Percentiles rank a stretch among this genome's conserved stretches.
Conservation (phyloP, 1,140 invertebrate species). For the Scaptodrosophila lebanonensis region DNA sequence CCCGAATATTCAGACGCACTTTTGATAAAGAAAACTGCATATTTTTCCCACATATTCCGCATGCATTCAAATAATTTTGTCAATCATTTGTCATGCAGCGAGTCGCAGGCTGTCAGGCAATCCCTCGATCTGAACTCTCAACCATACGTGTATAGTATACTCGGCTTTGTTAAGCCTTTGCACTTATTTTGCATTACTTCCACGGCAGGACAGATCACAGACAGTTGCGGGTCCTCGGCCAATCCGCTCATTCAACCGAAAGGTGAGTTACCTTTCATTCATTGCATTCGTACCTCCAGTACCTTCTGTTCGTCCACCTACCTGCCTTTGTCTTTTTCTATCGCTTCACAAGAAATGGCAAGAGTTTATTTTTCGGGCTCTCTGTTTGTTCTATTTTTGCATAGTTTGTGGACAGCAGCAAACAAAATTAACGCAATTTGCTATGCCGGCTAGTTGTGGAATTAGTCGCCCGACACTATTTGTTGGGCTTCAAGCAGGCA, state of each 20-base stretch:
- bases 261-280: neutral
- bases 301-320: neutral
- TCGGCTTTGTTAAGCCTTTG: slow-evolving; percentile 50
- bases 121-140: too few relatives aligned
- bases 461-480: slow-evolving; percentile 8
- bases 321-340: slow-evolving; percentile 11
- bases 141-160: too few relatives aligned
- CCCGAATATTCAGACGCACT: neutral
- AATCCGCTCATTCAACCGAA: slow-evolving; percentile 24
- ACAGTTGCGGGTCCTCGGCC: neutral
- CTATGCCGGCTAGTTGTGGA: slow-evolving; percentile 10
- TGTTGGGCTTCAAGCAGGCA: too few relatives aligned
- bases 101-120: too few relatives aligned
- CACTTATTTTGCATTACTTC: slow-evolving; percentile 57
- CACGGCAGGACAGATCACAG: slow-evolving; percentile 13
- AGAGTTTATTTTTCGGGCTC: slow-evolving; percentile 32
- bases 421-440: slow-evolving; percentile 28
- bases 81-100: slow-evolving; percentile 38
- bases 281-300: slow-evolving; percentile 24
- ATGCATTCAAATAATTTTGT: slow-evolving; percentile 19
- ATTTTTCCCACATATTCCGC: slow-evolving; percentile 53
- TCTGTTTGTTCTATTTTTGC: slow-evolving; percentile 70
- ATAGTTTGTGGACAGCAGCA: slow-evolving; percentile 35
- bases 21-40: slow-evolving; percentile 40
- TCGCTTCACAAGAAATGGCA: too few relatives aligned